Conservation (phyloP, 2,797 vertebrate genomes). For the Myoxocephalus aenaeus region DNA sequence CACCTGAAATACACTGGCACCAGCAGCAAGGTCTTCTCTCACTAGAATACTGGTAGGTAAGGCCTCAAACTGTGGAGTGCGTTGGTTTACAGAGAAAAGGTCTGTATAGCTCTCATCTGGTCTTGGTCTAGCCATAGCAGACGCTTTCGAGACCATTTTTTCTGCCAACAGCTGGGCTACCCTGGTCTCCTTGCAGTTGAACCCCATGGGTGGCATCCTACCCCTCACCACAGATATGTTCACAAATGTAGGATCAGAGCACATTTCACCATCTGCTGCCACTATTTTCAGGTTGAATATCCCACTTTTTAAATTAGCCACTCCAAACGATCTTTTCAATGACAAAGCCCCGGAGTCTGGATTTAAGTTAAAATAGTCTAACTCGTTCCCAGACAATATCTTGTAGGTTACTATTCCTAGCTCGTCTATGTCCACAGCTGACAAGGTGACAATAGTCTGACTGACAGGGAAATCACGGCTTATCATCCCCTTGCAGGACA, state of each 20-base stretch:
- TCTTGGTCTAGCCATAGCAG: constrained; percentile 83
- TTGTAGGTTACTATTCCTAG: constrained; percentile 91
- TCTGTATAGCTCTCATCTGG: constrained; percentile 87
- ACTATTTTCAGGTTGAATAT: constrained; percentile 91
- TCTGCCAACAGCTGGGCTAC: constrained; percentile 94
- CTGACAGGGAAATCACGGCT: constrained; percentile 90
- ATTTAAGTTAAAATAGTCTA: constrained; percentile 90
- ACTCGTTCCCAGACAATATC: constrained; percentile 92
- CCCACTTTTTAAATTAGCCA: constrained; percentile 83
- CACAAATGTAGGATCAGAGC: constrained; percentile 89
- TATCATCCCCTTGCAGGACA: constrained; percentile 93
- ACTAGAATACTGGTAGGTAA: constrained; percentile 89
- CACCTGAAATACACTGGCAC: constrained; percentile 86
- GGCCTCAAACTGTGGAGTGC: constrained; percentile 89
- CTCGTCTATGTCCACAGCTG: constrained; percentile 96
- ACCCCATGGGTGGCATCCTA: constrained; percentile 82
- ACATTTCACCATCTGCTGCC: constrained; percentile 93
- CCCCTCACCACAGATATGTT: constrained; percentile 91
- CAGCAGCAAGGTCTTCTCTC: constrained; percentile 86
- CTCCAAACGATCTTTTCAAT: constrained; percentile 87
- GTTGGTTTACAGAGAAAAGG: constrained; percentile 89
- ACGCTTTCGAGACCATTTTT: constrained; percentile 91
- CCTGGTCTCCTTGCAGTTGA: constrained; percentile 93
- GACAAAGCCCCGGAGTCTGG: constrained; percentile 92
- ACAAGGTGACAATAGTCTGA: constrained; percentile 91